These are phyloP conservation scores for Shinisaurus crocodilurus DNA, from an alignment of 2,113 vertebrate species.

Conservation along the genomic window DNA sequence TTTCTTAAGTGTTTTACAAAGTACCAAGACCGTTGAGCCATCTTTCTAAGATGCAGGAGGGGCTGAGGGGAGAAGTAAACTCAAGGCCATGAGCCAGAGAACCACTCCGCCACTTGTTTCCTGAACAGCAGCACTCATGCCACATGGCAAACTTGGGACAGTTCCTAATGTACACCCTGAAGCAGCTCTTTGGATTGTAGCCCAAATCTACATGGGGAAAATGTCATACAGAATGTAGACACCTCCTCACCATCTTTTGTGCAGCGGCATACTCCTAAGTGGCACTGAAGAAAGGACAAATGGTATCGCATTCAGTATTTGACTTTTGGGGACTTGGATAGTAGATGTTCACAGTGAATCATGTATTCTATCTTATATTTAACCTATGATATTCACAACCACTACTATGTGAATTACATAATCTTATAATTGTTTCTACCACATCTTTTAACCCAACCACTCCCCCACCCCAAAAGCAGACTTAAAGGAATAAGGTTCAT, in stretches of 20 bases:
- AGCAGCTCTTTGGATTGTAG: neutral
- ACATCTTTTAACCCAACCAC: neutral
- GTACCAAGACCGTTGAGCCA: conserved; percentile 2
- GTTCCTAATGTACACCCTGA: neutral
- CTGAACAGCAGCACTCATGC: neutral
- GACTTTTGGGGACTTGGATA: neutral
- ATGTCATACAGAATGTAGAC: neutral
- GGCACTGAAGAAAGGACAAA: neutral
- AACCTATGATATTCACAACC: neutral
- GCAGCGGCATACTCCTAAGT: neutral
- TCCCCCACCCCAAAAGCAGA: neutral
- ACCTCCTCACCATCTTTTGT: neutral
- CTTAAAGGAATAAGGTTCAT: neutral
- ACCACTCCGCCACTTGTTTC: neutral
- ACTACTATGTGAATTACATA: neutral
- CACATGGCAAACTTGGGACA: neutral
- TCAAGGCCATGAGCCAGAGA: neutral
- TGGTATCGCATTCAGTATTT: neutral
- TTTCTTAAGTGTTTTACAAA: neutral
- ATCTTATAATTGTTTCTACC: neutral
- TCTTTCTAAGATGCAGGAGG: neutral
- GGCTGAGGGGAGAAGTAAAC: neutral
- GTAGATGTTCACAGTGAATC: neutral
- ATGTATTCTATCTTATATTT: neutral
- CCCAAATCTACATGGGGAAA: no score